Conservation (phyloP, 2,888 invertebrate genomes). For the Herminia tarsipennalis region DNA sequence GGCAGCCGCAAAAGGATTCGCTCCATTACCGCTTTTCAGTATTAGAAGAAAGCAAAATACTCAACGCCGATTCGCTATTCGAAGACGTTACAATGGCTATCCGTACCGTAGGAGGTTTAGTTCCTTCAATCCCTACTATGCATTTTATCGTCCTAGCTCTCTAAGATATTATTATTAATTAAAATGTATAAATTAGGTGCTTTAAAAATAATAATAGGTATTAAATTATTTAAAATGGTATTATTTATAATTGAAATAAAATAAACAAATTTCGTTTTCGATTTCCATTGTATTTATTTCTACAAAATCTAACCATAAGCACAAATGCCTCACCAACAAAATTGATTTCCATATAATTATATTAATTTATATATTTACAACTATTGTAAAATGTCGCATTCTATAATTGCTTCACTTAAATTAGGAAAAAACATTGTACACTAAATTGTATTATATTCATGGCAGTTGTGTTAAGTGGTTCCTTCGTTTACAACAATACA, state of each 20-base stretch:
- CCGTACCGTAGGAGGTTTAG: conserved; percentile 61
- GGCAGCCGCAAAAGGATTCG: conserved; percentile 73
- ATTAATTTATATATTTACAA: conserved; percentile 53
- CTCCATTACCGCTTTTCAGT: conserved; percentile 61
- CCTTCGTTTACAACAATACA: conserved; percentile 39
- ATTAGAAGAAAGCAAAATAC: conserved; percentile 46
- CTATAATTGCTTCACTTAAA: conserved; percentile 40
- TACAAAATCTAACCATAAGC: conserved; percentile 60
- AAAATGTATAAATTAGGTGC: conserved; percentile 13
- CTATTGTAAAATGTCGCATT: conserved; percentile 56
- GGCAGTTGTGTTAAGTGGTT: conserved; percentile 57
- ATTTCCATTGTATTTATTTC: conserved; percentile 67
- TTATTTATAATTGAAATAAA: no score
- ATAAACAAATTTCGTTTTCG: conserved; percentile 23
- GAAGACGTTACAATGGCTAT: conserved; percentile 60
- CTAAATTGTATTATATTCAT: conserved; percentile 59
- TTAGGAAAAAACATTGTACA: conserved; percentile 57
- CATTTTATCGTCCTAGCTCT: conserved; percentile 71
- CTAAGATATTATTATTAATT: conserved; percentile 70
- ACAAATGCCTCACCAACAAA: conserved; percentile 60
- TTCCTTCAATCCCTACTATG: conserved; percentile 62
- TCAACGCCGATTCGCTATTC: conserved; percentile 56
- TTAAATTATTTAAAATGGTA: conserved; percentile 4
- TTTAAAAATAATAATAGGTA: background rate
- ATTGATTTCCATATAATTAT: conserved; percentile 37